These are phyloP conservation scores for Gulo gulo DNA, from an alignment of 2,113 vertebrate genomes.

Conservation along the genomic window DNA sequence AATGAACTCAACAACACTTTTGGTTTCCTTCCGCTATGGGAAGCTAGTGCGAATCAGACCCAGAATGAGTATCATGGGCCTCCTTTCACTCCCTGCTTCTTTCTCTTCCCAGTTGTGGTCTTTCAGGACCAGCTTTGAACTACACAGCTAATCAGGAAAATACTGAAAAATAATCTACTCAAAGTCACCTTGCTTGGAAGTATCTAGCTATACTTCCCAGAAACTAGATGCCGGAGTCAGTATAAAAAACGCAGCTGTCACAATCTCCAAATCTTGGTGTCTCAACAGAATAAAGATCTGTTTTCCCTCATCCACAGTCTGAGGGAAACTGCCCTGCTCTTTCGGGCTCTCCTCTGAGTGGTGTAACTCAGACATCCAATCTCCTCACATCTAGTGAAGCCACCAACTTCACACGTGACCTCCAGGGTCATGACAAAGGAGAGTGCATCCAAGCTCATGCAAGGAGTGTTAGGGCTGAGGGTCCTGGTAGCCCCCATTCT, in stretches of 20 bases:
- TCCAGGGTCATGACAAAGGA: background rate
- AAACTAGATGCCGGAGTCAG: background rate
- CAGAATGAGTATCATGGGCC: rapidly evolving
- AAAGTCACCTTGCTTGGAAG: background rate
- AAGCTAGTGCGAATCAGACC: background rate
- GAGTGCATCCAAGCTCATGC: background rate
- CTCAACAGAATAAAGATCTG: background rate
- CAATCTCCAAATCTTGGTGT: background rate
- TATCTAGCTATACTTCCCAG: background rate
- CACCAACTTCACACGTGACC: background rate
- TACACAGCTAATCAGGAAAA: background rate
- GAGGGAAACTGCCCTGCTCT: background rate
- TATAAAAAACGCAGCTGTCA: background rate
- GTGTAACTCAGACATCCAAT: background rate
- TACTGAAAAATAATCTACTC: background rate
- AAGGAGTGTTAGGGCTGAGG: background rate
- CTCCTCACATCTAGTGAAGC: background rate
- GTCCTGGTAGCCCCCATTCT: too few species aligned
- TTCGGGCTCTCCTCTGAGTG: background rate
- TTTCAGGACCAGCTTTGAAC: background rate
- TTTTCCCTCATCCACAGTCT: too few species aligned
- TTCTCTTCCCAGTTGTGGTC: background rate
- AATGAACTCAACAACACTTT: background rate
- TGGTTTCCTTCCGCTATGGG: background rate
- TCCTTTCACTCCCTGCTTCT: rapidly evolving